phyloP scores from a whole-genome alignment of 2,113 vertebrate species.

The Progne subis region DNA sequence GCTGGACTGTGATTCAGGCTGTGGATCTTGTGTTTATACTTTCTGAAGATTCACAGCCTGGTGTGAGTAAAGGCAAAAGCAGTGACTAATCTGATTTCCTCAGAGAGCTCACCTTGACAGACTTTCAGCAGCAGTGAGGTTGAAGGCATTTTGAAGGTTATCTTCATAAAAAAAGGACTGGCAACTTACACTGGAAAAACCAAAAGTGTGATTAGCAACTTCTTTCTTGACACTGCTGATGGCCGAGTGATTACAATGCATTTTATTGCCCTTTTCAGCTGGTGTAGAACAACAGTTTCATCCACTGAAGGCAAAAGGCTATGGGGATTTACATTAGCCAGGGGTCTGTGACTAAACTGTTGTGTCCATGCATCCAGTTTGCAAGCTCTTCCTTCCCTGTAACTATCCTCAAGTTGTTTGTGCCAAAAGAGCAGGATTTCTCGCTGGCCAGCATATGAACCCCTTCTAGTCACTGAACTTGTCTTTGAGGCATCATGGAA shows the following conservation, averaged over 20 bases:
- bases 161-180: slow-evolving; percentile 10
- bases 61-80: background rate
- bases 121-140: background rate
- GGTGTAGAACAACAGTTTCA: background rate
- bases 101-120: slow-evolving; percentile 36
- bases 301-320: background rate
- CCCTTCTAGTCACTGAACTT: background rate
- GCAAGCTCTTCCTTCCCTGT: background rate
- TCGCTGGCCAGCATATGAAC: background rate
- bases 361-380: background rate
- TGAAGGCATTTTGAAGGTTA: slow-evolving; percentile 55
- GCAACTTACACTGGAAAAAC: slow-evolving; percentile 4
- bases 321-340: background rate
- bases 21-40: background rate
- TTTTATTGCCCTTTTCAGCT: background rate
- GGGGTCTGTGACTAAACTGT: background rate
- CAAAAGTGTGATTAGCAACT: slow-evolving; percentile 1
- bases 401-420: background rate
- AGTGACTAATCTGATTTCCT: background rate
- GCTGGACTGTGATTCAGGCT: background rate
- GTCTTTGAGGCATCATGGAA: background rate
- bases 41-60: background rate
- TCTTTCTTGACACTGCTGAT: slow-evolving; percentile 25
- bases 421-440: background rate
- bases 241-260: background rate